phyloP scores from a whole-genome alignment of 2,888 invertebrate species.

The Caenorhabditis afra region DNA sequence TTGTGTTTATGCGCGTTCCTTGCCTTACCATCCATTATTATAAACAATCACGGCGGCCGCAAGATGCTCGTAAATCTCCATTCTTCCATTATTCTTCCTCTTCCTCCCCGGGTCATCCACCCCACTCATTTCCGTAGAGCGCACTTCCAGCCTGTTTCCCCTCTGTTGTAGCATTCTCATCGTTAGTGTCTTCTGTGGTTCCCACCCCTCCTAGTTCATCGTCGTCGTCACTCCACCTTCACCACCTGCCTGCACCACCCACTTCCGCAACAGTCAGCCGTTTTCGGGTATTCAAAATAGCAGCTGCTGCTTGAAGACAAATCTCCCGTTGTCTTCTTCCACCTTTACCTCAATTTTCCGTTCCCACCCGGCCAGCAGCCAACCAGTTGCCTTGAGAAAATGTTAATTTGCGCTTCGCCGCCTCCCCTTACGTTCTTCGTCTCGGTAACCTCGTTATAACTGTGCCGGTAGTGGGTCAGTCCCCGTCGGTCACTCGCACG shows the following conservation, averaged over 20 bases:
- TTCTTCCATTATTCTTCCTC: too few species aligned
- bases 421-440: conserved; percentile 12
- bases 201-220: too few species aligned
- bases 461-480: conserved; percentile 35
- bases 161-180: conserved; percentile 23
- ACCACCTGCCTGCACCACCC: too few species aligned
- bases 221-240: too few species aligned
- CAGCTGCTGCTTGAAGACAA: background rate
- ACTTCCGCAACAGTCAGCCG: too few species aligned
- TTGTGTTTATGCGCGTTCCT: conserved; percentile 34
- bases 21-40: conserved; percentile 26
- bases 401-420: conserved; percentile 53
- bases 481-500: background rate
- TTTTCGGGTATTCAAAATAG: too few species aligned
- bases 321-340: background rate
- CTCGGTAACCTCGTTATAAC: conserved; percentile 48
- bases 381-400: conserved; percentile 52
- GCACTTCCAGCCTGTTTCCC: conserved; percentile 7
- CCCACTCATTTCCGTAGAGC: conserved; percentile 11
- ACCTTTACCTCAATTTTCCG: conserved; percentile 1
- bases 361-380: conserved; percentile 2
- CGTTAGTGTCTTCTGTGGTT: background rate
- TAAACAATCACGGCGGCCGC: conserved; percentile 48
- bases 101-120: conserved; percentile 34
- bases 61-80: conserved; percentile 51